phyloP scores from a whole-genome alignment of 2,113 vertebrate species.

The Rhinopomastus cyanomelas region DNA sequence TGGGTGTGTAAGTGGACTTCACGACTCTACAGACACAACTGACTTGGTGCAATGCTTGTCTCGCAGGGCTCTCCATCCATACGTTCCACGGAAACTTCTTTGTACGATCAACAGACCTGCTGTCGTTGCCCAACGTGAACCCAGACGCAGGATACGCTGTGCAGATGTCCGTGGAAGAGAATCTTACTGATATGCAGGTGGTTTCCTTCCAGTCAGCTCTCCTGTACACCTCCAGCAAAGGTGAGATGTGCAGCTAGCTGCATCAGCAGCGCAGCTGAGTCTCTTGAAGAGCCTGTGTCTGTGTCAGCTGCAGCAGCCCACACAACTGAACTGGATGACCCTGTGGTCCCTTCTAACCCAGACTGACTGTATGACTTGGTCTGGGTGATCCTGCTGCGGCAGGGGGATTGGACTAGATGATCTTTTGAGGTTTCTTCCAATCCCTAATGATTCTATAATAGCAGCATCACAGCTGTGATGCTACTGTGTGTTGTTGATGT shows the following conservation, averaged over 20 bases:
- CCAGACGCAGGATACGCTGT: slow-evolving; percentile 96
- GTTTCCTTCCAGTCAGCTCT: slow-evolving; percentile 97
- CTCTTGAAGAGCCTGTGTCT: neutral
- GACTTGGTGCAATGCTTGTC: neutral
- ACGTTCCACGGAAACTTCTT: slow-evolving; percentile 99
- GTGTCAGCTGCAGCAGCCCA: too few species aligned
- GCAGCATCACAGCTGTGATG: neutral
- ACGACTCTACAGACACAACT: neutral
- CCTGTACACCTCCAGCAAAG: slow-evolving; percentile 98
- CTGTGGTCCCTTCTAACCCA: too few species aligned
- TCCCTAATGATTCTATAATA: too few species aligned
- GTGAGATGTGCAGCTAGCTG: slow-evolving; percentile 57
- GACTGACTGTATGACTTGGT: too few species aligned
- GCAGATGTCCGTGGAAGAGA: slow-evolving; percentile 97
- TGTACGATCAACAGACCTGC: slow-evolving; percentile 91
- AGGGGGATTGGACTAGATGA: too few species aligned
- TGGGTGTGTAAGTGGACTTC: neutral
- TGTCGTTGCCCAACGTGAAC: slow-evolving; percentile 94
- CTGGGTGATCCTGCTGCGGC: too few species aligned
- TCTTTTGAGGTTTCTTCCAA: too few species aligned
- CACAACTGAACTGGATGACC: too few species aligned
- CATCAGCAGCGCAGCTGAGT: neutral
- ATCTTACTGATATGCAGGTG: slow-evolving; percentile 87
- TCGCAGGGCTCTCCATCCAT: slow-evolving; percentile 93
- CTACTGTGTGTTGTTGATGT: neutral